phyloP scores from a whole-genome alignment of 1,140 invertebrate species.

The Drosophila kepulauana region DNA sequence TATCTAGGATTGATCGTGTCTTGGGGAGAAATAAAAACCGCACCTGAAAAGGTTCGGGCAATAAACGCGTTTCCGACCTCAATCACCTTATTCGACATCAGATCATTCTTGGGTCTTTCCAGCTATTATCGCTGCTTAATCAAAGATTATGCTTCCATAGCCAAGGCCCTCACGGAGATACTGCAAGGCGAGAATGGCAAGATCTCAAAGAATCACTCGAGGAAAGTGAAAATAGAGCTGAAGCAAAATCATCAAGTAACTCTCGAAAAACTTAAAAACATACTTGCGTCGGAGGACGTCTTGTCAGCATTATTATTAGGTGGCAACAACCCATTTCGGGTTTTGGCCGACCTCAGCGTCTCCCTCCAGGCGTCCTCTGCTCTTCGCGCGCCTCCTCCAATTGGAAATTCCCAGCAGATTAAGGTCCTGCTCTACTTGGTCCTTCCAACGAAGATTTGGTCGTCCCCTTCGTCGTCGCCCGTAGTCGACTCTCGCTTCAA shows the following conservation, averaged over 20 bases:
- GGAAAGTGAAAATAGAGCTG: constrained; percentile 15
- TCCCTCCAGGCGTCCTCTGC: too few relatives aligned
- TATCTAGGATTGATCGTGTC: constrained; percentile 28
- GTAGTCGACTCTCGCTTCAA: too few relatives aligned
- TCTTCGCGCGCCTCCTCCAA: too few relatives aligned
- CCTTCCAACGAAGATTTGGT: too few relatives aligned
- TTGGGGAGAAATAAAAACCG: neutral
- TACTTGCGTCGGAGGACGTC: constrained; percentile 32
- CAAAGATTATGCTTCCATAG: constrained; percentile 19
- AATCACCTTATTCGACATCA: constrained; percentile 14
- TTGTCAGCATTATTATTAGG: too few relatives aligned
- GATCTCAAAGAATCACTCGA: constrained; percentile 16
- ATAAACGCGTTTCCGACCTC: constrained; percentile 15
- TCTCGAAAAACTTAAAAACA: constrained; percentile 26
- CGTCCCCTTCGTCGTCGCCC: too few relatives aligned
- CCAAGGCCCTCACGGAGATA: constrained; percentile 11
- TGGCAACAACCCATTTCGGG: too few relatives aligned
- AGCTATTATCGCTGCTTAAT: constrained; percentile 28
- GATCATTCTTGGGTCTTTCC: constrained; percentile 14
- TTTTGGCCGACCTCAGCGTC: too few relatives aligned
- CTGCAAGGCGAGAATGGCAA: constrained; percentile 24
- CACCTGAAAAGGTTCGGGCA: constrained; percentile 22
- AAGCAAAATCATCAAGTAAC: constrained; percentile 11
- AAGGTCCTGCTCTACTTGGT: too few relatives aligned
- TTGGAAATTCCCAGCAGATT: too few relatives aligned